These are phyloP conservation scores for Prunella fulvescens DNA, from an alignment of 2,113 vertebrate genomes.

Conservation along the genomic window DNA sequence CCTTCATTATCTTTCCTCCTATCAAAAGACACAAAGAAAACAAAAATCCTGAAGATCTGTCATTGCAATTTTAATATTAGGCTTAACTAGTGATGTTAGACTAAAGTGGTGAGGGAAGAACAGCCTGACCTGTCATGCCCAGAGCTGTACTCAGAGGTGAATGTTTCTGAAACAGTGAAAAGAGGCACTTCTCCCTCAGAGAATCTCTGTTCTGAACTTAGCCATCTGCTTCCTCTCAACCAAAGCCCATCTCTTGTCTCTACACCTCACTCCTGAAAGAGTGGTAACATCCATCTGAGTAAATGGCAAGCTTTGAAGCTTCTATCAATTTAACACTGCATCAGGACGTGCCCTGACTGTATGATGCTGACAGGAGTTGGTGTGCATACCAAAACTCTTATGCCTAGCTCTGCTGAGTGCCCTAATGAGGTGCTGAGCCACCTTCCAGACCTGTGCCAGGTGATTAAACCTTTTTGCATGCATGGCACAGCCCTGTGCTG, in stretches of 20 bases:
- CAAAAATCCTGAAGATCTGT: not conserved
- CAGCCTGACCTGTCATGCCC: not conserved
- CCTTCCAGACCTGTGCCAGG: not conserved
- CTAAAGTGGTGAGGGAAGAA: not conserved
- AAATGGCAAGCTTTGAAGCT: not conserved
- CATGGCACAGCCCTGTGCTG: not conserved
- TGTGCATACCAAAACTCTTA: not conserved
- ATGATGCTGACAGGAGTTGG: not conserved
- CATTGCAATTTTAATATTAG: not conserved
- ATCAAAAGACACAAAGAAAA: not conserved
- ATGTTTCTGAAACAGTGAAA: not conserved
- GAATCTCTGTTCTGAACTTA: not conserved
- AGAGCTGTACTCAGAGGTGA: not conserved
- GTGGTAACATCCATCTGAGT: not conserved
- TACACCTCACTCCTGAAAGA: not conserved
- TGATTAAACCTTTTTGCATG: not conserved
- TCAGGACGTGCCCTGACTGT: not conserved
- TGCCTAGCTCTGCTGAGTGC: not conserved
- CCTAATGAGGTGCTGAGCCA: not conserved
- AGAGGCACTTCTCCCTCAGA: not conserved
- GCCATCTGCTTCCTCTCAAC: not conserved
- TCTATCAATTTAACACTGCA: not conserved
- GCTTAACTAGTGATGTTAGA: not conserved
- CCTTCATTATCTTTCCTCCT: not conserved
- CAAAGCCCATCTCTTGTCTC: not conserved